A percentile compares a stretch with the other conserved stretches of the same genome.
These are phyloP conservation scores for Amphimedon queenslandica DNA, from an alignment of 37 sponge, comb jelly and placozoan species.

Conservation along the genomic window DNA sequence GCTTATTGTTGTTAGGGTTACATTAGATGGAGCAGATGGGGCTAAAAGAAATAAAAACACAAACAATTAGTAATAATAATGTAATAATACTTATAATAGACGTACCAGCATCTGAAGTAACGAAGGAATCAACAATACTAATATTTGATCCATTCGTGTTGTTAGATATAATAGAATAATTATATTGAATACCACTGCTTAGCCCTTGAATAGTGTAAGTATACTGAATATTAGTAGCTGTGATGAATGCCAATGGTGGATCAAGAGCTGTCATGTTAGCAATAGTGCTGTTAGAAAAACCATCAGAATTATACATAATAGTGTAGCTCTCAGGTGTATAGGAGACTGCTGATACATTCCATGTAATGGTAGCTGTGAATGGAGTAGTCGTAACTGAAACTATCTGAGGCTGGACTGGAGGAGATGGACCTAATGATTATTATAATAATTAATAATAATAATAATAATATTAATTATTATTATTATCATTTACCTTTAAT, in stretches of 20 bases:
- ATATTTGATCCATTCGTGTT: neutral
- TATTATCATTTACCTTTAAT: neutral
- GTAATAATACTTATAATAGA: neutral
- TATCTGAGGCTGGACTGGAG: neutral
- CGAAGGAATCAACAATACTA: neutral
- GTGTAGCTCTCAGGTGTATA: constrained; percentile 58
- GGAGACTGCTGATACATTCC: constrained; percentile 18
- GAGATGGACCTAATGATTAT: constrained; percentile 14
- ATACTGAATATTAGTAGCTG: neutral
- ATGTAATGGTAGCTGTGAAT: constrained; percentile 26
- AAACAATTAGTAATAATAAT: constrained; percentile 1
- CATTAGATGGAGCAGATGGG: constrained; percentile 14
- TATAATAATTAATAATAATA: neutral
- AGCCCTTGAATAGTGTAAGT: constrained; percentile 24
- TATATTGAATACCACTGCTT: too few species aligned
- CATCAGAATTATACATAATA: constrained; percentile 14
- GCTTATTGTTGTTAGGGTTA: constrained; percentile 2
- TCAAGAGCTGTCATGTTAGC: neutral
- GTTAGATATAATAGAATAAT: too few species aligned
- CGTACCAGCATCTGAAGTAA: neutral
- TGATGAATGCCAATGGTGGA: neutral
- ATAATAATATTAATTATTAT: neutral
- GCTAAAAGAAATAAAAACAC: neutral
- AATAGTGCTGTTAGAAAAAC: neutral
- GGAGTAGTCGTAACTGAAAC: neutral